phyloP scores from a whole-genome alignment of 2,113 vertebrate species.

The Jaculus jaculus region DNA sequence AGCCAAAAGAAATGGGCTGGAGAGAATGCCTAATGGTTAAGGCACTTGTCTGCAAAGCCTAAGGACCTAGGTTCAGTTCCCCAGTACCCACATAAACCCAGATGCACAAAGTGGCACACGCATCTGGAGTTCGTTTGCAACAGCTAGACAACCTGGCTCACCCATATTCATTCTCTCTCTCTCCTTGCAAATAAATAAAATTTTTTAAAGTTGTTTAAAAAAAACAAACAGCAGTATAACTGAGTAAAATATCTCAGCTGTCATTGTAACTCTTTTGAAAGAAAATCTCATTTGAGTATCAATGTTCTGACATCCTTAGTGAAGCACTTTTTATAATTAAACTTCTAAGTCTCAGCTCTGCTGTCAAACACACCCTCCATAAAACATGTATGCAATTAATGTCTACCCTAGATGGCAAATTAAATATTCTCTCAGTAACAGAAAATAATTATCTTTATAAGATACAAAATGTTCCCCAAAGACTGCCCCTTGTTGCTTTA shows the following conservation, averaged over 20 bases:
- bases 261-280: conserved; percentile 23
- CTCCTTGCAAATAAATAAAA: too few relatives aligned
- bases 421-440: not conserved
- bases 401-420: not conserved
- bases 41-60: too few relatives aligned
- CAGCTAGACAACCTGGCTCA: too few relatives aligned
- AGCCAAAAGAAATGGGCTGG: not conserved
- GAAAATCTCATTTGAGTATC: conserved; percentile 7
- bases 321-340: conserved; percentile 32
- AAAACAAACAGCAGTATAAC: fast-evolving
- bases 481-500: conserved; percentile 2
- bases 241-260: not conserved
- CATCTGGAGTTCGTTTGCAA: too few relatives aligned
- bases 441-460: conserved; percentile 20
- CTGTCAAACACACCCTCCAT: not conserved
- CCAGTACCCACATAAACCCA: too few relatives aligned
- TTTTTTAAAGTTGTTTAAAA: too few relatives aligned
- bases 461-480: not conserved
- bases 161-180: too few relatives aligned
- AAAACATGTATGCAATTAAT: not conserved
- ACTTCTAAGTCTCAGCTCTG: not conserved
- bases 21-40: too few relatives aligned
- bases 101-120: too few relatives aligned
- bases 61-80: too few relatives aligned
- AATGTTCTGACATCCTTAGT: conserved; percentile 24